Evolutionary conservation across 1,140 invertebrate species (phyloP).

Genomic region (Drosophila rufa): DNA sequence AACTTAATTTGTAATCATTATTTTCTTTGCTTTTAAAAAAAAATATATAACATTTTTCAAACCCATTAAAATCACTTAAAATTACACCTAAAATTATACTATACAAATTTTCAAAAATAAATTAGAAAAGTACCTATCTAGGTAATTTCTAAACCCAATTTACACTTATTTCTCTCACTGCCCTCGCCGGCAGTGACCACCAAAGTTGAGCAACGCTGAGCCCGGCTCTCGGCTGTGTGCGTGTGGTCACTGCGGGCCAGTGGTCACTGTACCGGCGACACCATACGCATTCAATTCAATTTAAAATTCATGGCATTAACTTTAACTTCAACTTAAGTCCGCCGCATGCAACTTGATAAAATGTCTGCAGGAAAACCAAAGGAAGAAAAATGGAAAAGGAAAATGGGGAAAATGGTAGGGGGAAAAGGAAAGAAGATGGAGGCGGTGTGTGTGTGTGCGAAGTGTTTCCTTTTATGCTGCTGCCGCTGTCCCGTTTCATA

Average conservation of each 20-base stretch:
- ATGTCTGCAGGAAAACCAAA: conserved; percentile 42
- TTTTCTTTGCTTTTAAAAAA: no score
- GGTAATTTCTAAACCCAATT: not conserved
- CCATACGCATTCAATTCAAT: conserved; percentile 81
- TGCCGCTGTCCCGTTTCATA: conserved; percentile 61
- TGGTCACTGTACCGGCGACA: conserved; percentile 52
- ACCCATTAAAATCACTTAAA: no score
- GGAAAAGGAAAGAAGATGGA: not conserved
- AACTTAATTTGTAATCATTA: no score
- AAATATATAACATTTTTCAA: no score
- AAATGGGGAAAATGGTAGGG: not conserved
- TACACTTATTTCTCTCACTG: not conserved
- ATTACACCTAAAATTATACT: no score
- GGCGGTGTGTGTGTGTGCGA: conserved; percentile 38
- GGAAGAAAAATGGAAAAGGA: not conserved
- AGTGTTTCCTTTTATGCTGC: conserved; percentile 45
- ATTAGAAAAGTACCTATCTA: not conserved
- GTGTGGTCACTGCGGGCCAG: conserved; percentile 16
- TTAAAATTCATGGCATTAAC: conserved; percentile 83
- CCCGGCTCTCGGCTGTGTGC: not conserved
- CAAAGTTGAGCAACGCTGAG: conserved; percentile 22
- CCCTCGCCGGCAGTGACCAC: not conserved
- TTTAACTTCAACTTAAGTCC: conserved; percentile 81
- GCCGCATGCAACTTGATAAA: conserved; percentile 79
- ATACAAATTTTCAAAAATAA: no score